Evolutionary conservation across 2,888 invertebrate species (phyloP), one percentile per base, ranked within the genome.

Genomic region (Lithosia quadra): DNA sequence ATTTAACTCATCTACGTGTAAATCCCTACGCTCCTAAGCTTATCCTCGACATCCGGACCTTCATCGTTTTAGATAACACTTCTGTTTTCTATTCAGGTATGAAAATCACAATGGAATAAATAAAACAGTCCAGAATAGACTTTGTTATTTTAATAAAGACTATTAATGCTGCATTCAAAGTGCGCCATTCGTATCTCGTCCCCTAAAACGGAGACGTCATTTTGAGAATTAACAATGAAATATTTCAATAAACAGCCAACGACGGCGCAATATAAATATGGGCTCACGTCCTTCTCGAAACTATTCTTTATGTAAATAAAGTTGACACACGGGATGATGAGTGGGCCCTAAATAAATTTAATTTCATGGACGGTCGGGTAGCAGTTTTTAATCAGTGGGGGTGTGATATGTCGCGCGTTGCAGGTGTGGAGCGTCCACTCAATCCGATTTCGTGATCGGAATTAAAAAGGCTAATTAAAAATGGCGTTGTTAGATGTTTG

Each of bases 61-160:
- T 84, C 81, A 83, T 81, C 71, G 68, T 80, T 79, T 67, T 74
- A 85, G 84, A 86, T 86, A 84, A 85, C 77, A 70, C 61, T 80
- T 86, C 86, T 82, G 86, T 87, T 82, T 81, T 77, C 77, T 73
- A 71, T 79, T 78, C 85, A 86, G 83, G 86, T 85, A 85, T 80
- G 74, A 67, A 76, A 77, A 79, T 79, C 68, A 80, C 80, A 88
- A 89, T 85, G 87, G 88, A 74, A 77, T 71, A 71, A 74, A 78
- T 73, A 78, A 67, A 77, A 69, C 65, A 75, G 69, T 70, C 73
- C 18, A 76, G 76, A 63, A 86, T 85, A 86, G 81, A 83, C 87
- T 88, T 90, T 93, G 92, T 94, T 93, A 92, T 93, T 93, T 88
- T 90, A 93, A 92, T 93, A 93, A 93, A 92, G 87, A 90, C 85